Evolutionary conservation across 2,113 vertebrate genomes (phyloP).

Genomic region (Pampusana beccarii): DNA sequence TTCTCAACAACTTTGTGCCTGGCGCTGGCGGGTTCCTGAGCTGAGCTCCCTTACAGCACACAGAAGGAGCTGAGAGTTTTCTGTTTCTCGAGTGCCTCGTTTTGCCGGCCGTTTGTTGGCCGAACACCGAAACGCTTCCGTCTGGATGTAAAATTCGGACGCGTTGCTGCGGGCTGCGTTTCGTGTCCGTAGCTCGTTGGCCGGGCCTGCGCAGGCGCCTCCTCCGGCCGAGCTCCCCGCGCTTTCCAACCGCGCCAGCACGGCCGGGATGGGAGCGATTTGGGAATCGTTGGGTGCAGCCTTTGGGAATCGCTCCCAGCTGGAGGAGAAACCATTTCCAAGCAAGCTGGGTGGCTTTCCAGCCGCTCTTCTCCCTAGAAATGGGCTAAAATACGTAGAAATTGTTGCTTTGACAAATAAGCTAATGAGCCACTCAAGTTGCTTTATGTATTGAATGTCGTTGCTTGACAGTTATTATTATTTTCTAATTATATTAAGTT

Average conservation of each 20-base stretch:
- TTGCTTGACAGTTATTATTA: conserved; percentile 73
- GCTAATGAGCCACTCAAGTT: conserved; percentile 67
- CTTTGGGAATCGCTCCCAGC: conserved; percentile 58
- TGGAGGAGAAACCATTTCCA: conserved; percentile 35
- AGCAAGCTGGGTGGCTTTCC: conserved; percentile 46
- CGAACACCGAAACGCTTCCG: background rate
- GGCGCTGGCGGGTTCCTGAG: no score
- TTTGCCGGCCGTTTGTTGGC: background rate
- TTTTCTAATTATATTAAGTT: conserved; percentile 74
- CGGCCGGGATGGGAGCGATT: conserved; percentile 32
- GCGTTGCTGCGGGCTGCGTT: background rate
- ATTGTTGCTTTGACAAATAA: conserved; percentile 63
- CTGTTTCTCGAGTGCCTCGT: background rate
- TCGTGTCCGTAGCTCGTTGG: background rate
- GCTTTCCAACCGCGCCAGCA: conserved; percentile 27
- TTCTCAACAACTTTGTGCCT: background rate
- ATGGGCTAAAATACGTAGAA: conserved; percentile 27
- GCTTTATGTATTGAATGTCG: conserved; percentile 52
- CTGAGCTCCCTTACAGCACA: background rate
- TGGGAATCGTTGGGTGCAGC: conserved; percentile 45
- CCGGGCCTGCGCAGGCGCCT: background rate
- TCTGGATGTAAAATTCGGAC: background rate
- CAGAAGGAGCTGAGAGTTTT: background rate
- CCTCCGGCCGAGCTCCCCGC: no score
- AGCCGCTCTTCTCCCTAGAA: conserved; percentile 30